phyloP scores from a whole-genome alignment of 2,888 invertebrate species.

The Volucella inflata region DNA sequence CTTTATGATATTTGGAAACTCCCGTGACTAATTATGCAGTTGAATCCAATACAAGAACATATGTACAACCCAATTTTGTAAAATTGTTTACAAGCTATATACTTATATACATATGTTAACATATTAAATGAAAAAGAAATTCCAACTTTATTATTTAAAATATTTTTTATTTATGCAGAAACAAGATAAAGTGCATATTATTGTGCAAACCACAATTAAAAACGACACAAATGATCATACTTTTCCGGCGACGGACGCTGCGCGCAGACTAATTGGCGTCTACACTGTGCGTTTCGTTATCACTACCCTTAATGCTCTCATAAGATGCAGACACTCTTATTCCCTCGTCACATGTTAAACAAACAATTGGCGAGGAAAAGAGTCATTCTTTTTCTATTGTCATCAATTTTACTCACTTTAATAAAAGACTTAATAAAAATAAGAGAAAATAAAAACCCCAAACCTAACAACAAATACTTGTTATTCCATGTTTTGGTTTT shows the following conservation, averaged over 20 bases:
- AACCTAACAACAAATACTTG: constrained; percentile 16
- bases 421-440: constrained; percentile 28
- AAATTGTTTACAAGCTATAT: too few relatives aligned
- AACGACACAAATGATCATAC: constrained; percentile 32
- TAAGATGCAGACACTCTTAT: not conserved
- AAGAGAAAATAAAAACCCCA: not conserved
- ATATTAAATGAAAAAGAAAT: too few relatives aligned
- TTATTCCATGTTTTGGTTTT: constrained; percentile 28
- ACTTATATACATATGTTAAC: too few relatives aligned
- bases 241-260: constrained; percentile 35
- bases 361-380: constrained; percentile 7
- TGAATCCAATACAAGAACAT: too few relatives aligned
- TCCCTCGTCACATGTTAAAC: not conserved
- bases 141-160: not conserved
- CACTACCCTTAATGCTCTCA: not conserved
- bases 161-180: constrained; percentile 10
- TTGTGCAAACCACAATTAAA: constrained; percentile 38
- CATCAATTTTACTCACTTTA: constrained; percentile 48
- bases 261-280: constrained; percentile 59
- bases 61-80: too few relatives aligned
- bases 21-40: too few relatives aligned
- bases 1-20: too few relatives aligned
- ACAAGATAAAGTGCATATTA: not conserved
- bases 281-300: constrained; percentile 35
- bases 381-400: constrained; percentile 53